A percentile compares a stretch with the other conserved stretches of the same genome.
Conservation (phyloP, 2,888 invertebrate genomes). For the Luffia ferchaultella region DNA sequence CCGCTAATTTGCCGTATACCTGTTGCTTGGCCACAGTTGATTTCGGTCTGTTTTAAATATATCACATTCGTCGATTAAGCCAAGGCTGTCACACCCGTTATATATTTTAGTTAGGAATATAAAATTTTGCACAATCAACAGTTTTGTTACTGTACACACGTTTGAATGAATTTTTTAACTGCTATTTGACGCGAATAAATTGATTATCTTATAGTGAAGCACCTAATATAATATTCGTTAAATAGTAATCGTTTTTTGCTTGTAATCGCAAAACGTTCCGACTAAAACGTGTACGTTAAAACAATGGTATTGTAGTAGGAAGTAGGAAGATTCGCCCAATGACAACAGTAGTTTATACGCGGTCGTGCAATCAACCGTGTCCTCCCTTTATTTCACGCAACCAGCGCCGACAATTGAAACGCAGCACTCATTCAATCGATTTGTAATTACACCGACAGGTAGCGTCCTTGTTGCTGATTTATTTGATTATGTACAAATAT, state of each 20-base stretch:
- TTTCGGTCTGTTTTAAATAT: background rate
- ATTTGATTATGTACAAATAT: no score
- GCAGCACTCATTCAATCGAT: background rate
- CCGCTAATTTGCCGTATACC: background rate
- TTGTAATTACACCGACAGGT: background rate
- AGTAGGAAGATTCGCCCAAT: slow-evolving; percentile 5
- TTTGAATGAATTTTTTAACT: no score
- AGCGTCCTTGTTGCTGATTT: background rate
- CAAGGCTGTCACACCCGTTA: background rate
- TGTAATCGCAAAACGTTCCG: no score
- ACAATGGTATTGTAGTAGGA: no score
- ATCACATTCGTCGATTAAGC: background rate
- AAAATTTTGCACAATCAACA: no score
- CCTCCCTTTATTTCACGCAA: slow-evolving; percentile 1
- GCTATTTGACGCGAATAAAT: no score
- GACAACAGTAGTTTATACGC: slow-evolving; percentile 4
- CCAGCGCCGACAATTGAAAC: background rate
- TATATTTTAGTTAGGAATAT: background rate
- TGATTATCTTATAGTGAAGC: no score
- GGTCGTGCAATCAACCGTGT: slow-evolving; percentile 4
- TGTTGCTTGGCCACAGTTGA: background rate
- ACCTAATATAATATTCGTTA: no score
- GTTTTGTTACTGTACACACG: no score
- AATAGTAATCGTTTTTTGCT: no score
- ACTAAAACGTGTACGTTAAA: no score